These are phyloP conservation scores for Chloroclysta siterata DNA, from an alignment of 2,888 invertebrate species.

Conservation along the genomic window DNA sequence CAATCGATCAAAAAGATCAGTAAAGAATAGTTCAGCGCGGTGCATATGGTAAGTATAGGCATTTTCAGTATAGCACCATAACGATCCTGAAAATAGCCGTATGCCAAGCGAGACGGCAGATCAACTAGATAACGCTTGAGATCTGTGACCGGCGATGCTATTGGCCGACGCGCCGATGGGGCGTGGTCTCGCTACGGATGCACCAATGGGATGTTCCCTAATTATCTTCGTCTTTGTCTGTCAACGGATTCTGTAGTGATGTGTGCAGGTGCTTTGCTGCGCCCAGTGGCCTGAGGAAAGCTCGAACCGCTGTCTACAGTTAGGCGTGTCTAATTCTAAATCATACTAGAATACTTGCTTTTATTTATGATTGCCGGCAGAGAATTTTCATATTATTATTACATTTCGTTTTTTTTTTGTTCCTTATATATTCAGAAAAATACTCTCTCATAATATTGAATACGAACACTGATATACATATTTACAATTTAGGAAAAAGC, in stretches of 20 bases:
- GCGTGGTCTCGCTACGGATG: slow-evolving; percentile 83
- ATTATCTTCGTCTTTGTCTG: slow-evolving; percentile 85
- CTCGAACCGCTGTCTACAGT: slow-evolving; percentile 1
- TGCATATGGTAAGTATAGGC: slow-evolving; percentile 1
- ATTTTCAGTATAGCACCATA: slow-evolving; percentile 44
- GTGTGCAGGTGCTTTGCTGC: slow-evolving; percentile 62
- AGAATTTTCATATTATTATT: too few species aligned
- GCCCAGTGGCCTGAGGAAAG: slow-evolving; percentile 33
- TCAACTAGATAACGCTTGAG: slow-evolving; percentile 84
- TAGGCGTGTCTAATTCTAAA: slow-evolving; percentile 4
- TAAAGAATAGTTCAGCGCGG: slow-evolving; percentile 30
- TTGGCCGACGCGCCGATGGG: slow-evolving; percentile 70
- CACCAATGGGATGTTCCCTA: slow-evolving; percentile 85
- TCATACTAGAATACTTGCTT: neutral
- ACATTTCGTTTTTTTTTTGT: too few species aligned
- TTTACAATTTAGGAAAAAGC: too few species aligned
- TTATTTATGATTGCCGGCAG: too few species aligned
- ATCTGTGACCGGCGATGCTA: slow-evolving; percentile 78
- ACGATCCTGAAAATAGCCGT: slow-evolving; percentile 72
- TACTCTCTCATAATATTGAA: too few species aligned
- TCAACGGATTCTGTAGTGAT: slow-evolving; percentile 73
- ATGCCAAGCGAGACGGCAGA: slow-evolving; percentile 80
- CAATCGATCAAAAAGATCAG: neutral
- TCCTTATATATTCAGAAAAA: too few species aligned
- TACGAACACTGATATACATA: too few species aligned